Base-by-base conservation (phyloP, 2,113 vertebrate species). In the Cricetomys ansorgei region DNA sequence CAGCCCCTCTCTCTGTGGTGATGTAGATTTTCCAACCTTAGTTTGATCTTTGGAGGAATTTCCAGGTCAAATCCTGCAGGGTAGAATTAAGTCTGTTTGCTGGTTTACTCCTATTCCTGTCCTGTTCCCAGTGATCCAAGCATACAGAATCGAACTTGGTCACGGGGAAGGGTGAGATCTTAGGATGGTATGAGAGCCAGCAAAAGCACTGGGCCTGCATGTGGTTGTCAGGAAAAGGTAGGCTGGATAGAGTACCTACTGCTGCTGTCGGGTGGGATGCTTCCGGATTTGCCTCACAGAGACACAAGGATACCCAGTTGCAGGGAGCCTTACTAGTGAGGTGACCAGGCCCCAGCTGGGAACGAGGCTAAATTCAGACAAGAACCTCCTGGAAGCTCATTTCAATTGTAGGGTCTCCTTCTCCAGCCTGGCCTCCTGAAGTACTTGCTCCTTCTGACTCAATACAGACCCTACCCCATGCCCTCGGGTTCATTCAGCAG, bases 11-110 rank as follows among this genome's bases (percentile, higher is more conserved):
- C 73, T 85, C 12, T 25, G 40, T 65, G 72, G 37, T 76, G 45
- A 79, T 37, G 23, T 3, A 0, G 40, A 40, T 85, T 80, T 50
- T 19, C 40, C 27, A 75, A 43, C 19, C 59, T 90, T 92, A 53
- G 40, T 79, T 86, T 64, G 53, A 67, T 84, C 43, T 89, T 87
- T 65, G 50, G 77, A 88, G 84, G 84, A 40, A 45, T 73, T 31
- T 67, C 16, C 3, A 0, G 16, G 69, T 34, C 64, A 79, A 57
- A 59, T 64, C 55, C 45, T 87, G 4, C 0, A 29, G 55, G 77
- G 81, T 70, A 65, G 50, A 94, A 3, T 55, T 67, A 64, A 50
- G n/a, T 17, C 3, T 25, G 13, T n/a, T 53, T 27, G 31, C 15
- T n/a, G 13, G 53, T 1, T 13, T 27, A 11, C 73, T 27, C 4